Evolutionary conservation across 2,888 invertebrate genomes (phyloP), one percentile per base, ranked within the genome.

Genomic region (Drosophila merina): DNA sequence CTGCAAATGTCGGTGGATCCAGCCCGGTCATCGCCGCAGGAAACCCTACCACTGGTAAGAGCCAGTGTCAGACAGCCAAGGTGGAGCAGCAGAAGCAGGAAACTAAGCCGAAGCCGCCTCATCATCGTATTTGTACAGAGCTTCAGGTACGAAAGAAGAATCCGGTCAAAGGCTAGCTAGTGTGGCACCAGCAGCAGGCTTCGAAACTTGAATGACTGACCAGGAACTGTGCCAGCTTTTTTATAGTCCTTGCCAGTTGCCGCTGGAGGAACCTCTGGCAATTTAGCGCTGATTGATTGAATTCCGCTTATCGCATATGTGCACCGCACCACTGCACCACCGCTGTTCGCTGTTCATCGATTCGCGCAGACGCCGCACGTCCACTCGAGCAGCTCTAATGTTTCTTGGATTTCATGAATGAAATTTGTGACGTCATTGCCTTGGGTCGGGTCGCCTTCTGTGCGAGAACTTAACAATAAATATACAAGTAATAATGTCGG

Each of bases 271-370:
- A 20, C 26, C 69, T 20, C 20, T 20, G 20, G 20, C 1, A 78
- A 81, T 82, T 80, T 86, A 12, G 64, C 40, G 31, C 54, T 88
- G 87, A 88, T 84, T 85, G 88, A 85, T 85, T 85, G 69, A 78
- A 85, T 85, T 85, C 73, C 57, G 64, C 88, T 85, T 85, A 85
- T 85, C 84, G 87, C 87, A 85, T 75, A 85, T 88, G 88, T 85
- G 20, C 20, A 20, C 20, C 14, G 88, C 84, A 85, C 88, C 86
- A 85, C 47, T 87, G 84, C 75, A 58, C 76, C 55, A 40, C 31
- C 47, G 1, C 14, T 14, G n/a, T 20, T n/a, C 26, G 25, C 12
- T 26, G 45, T n/a, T 42, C 40, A 42, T 8, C 9, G 12, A 49
- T 63, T 44, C 60, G 54, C 47, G 40, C 57, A 42, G 63, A 48